phyloP scores from a whole-genome alignment of 2,888 invertebrate species.

The Dysmachus trigonus region DNA sequence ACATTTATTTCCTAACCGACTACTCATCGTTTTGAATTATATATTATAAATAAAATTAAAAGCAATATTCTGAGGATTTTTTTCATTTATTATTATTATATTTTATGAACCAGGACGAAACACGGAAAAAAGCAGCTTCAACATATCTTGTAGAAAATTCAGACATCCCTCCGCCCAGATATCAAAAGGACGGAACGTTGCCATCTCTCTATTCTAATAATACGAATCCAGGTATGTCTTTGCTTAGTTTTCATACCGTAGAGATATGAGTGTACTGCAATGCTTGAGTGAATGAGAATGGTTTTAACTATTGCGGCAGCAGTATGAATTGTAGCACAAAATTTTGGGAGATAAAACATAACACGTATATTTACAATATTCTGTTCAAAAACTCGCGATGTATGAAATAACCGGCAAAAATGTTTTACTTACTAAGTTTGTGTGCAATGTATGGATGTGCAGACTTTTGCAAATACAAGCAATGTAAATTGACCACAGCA shows the following conservation, averaged over 20 bases:
- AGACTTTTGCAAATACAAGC: not conserved
- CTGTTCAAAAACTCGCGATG: too few species aligned
- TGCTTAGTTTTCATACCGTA: not conserved
- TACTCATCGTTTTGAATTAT: not conserved
- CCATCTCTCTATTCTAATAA: slow-evolving; percentile 73
- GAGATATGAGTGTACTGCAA: not conserved
- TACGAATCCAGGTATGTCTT: slow-evolving; percentile 65
- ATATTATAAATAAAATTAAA: not conserved
- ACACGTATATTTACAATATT: too few species aligned
- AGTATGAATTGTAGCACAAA: too few species aligned
- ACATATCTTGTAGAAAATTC: slow-evolving; percentile 68
- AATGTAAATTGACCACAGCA: not conserved
- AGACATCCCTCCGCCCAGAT: slow-evolving; percentile 69
- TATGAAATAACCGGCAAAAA: too few species aligned
- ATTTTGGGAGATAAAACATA: too few species aligned
- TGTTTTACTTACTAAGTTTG: not conserved
- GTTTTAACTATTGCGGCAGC: not conserved
- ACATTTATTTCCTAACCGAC: not conserved
- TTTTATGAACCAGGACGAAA: slow-evolving; percentile 58
- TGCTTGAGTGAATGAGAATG: not conserved
- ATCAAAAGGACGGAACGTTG: slow-evolving; percentile 71
- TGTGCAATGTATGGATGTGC: not conserved
- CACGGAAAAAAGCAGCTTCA: slow-evolving; percentile 68
- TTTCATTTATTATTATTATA: not conserved
- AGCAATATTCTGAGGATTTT: not conserved